Evolutionary conservation across 2,888 invertebrate genomes (phyloP), one percentile per base, ranked within the genome.

Genomic region (Cheilosia urbana): DNA sequence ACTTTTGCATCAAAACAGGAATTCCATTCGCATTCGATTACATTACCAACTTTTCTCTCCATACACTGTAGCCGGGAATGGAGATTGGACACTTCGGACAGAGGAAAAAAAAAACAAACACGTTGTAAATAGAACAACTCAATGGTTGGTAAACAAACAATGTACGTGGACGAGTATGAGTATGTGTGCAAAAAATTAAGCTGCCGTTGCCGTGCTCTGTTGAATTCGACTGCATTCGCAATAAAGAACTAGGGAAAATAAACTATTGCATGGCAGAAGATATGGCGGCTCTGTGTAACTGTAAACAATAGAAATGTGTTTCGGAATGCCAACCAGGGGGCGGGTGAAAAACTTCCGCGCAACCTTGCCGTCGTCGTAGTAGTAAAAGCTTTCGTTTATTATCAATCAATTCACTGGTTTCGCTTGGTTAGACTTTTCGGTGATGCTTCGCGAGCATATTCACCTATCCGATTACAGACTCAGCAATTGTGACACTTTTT

Each of bases 341-440:
- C 55, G 63, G 47, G 11, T 42, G 27, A 49, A 19, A 17, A 69
- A 69, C 69, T 51, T 57, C 51, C 21, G 68, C 62, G 57, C 73
- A 49, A 27, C 49, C 55, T 79, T 66, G 71, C 37, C 37, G 13
- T 13, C 37, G 37, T 57, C 49, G 78, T 71, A 9, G 63, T 75
- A 71, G 65, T 53, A 73, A 73, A 83, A 83, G 83, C 83, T 78
- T 66, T 63, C 51, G 63, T 68, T 73, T 73, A 13, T 47, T 47
- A 73, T 78, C 78, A 83, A 78, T 83, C 63, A 83, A 57, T 73
- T 78, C 51, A 68, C 73, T 40, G 57, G 49, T 68, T 78, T 73
- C 27, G 51, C 24, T 63, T 53, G 15, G 49, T 24, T 63, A 40
- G 24, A 42, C 49, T 76, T 60, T 81, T 27, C 5, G 34, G 0